These are phyloP conservation scores for Leptopilina drosophilae DNA, from an alignment of 2,888 invertebrate genomes.

Conservation along the genomic window DNA sequence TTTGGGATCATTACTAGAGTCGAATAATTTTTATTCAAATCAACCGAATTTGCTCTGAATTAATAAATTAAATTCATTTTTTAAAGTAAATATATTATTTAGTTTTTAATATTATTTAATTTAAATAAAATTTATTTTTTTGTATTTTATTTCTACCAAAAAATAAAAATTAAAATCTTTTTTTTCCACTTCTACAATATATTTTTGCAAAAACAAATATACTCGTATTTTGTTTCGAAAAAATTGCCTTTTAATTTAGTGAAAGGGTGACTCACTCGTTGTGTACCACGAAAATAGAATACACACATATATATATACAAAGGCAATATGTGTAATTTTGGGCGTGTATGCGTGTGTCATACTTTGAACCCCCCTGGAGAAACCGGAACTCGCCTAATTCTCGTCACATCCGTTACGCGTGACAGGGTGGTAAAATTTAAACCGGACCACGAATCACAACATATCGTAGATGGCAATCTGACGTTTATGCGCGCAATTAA, in stretches of 20 bases:
- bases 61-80: too few species aligned
- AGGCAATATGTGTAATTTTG: constrained; percentile 18
- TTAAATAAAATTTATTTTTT: too few species aligned
- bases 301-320: not conserved
- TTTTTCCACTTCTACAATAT: too few species aligned
- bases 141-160: too few species aligned
- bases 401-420: constrained; percentile 48
- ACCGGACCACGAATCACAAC: constrained; percentile 48
- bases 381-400: constrained; percentile 50
- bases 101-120: too few species aligned
- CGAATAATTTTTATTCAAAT: too few species aligned
- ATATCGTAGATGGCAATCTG: constrained; percentile 45
- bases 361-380: constrained; percentile 38
- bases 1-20: too few species aligned
- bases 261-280: constrained; percentile 2
- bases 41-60: too few species aligned
- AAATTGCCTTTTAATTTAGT: not conserved
- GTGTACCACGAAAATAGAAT: constrained; percentile 21
- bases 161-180: too few species aligned
- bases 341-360: not conserved
- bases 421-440: constrained; percentile 48
- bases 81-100: too few species aligned
- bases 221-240: too few species aligned
- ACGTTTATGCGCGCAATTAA: constrained; percentile 45
- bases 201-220: too few species aligned